Evolutionary conservation across 2,888 invertebrate genomes (phyloP).

Genomic region (Tolmerus cingulatus): DNA sequence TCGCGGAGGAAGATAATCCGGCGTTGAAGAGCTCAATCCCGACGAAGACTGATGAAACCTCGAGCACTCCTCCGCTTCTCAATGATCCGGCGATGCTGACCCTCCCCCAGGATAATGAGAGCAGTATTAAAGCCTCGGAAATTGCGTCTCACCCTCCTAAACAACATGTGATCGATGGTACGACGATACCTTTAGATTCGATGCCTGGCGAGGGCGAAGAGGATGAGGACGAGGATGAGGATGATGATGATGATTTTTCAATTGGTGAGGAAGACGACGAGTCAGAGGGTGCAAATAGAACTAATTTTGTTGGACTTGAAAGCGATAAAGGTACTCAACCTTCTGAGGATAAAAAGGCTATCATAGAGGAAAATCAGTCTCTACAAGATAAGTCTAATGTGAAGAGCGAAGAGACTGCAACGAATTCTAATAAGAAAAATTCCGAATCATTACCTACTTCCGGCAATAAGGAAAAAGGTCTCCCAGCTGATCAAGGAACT

Average conservation of each 20-base stretch:
- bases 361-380: background rate
- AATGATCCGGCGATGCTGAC: background rate
- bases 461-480: background rate
- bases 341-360: background rate
- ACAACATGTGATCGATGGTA: slow-evolving; percentile 52
- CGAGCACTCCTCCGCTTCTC: background rate
- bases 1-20: background rate
- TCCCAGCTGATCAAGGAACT: background rate
- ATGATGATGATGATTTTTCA: background rate
- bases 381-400: background rate
- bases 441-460: background rate
- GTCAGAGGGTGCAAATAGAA: background rate
- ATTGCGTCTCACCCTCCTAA: slow-evolving; percentile 49
- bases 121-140: background rate
- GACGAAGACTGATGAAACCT: background rate
- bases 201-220: background rate
- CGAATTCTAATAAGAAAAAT: background rate
- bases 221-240: background rate
- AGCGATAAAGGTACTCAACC: background rate
- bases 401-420: background rate
- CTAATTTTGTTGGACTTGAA: background rate
- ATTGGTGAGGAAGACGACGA: background rate
- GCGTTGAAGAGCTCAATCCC: background rate
- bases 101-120: background rate
- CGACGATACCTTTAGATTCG: slow-evolving; percentile 49